Evolutionary conservation across 2,113 vertebrate species (phyloP).

Genomic region (Emydura subglobosa): DNA sequence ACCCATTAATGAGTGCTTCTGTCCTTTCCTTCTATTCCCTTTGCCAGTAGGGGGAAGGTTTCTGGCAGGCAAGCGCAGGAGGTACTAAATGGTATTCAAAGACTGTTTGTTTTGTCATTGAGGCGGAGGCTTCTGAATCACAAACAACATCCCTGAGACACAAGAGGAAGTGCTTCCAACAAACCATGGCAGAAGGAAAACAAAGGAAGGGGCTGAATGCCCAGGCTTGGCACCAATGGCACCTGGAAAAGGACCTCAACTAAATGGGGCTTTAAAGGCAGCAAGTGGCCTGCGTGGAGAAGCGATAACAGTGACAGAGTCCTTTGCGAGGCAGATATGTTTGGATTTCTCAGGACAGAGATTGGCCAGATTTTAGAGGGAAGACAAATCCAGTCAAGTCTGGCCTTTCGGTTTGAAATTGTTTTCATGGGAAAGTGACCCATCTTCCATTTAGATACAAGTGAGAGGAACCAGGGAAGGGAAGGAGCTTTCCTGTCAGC

Average conservation of each 20-base stretch:
- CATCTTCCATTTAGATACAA: background rate
- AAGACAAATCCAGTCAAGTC: background rate
- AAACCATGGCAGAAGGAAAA: background rate
- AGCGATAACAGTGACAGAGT: background rate
- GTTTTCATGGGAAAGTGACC: background rate
- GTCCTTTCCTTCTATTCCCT: background rate
- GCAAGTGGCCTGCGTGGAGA: background rate
- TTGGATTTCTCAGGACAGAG: background rate
- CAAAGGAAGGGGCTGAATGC: background rate
- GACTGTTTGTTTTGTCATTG: background rate
- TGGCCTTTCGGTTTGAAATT: background rate
- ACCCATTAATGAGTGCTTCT: background rate
- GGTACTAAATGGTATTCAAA: background rate
- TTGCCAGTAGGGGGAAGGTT: background rate
- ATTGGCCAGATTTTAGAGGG: rapidly evolving
- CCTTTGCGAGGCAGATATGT: background rate
- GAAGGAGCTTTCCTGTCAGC: background rate
- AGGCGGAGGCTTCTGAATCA: background rate
- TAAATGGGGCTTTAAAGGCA: background rate
- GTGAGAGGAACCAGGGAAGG: background rate
- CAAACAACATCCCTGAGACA: background rate
- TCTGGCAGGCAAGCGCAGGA: background rate
- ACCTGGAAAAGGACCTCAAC: background rate
- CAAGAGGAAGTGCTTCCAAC: background rate
- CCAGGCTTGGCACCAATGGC: background rate